Conservation (phyloP, 2,797 vertebrate genomes). For the Paedocypris micromegethes region DNA sequence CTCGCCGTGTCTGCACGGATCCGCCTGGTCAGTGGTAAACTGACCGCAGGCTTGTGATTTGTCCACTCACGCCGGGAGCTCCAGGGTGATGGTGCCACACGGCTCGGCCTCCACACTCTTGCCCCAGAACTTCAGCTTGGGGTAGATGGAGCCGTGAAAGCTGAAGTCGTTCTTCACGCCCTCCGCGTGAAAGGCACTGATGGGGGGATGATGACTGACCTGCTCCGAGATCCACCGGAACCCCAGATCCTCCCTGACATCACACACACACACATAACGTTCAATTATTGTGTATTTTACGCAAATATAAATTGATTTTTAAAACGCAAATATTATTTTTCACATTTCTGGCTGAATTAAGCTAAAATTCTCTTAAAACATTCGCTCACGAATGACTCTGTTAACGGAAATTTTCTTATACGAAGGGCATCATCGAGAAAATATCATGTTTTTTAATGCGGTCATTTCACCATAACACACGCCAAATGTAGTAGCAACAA, state of each 20-base stretch:
- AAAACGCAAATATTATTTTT: too few species aligned
- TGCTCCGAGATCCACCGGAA: conserved; percentile 95
- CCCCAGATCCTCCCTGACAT: conserved; percentile 87
- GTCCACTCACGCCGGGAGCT: conserved; percentile 86
- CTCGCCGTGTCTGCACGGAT: conserved; percentile 77
- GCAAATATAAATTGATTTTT: too few species aligned
- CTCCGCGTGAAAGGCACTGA: conserved; percentile 96
- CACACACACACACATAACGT: conserved; percentile 14
- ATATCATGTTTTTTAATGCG: too few species aligned
- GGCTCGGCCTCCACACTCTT: conserved; percentile 98
- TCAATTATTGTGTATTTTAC: background rate
- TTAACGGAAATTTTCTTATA: too few species aligned
- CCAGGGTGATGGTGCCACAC: conserved; percentile 90
- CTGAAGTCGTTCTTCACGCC: conserved; percentile 87
- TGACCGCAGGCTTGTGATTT: too few species aligned
- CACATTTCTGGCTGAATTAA: too few species aligned
- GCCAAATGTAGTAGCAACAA: too few species aligned
- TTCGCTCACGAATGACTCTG: too few species aligned
- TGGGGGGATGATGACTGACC: conserved; percentile 96
- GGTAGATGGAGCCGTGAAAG: conserved; percentile 96
- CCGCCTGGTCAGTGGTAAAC: too few species aligned
- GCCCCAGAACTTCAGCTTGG: conserved; percentile 98
- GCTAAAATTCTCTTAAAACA: too few species aligned
- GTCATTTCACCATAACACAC: too few species aligned
- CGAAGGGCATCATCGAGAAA: too few species aligned